These are phyloP conservation scores for Euclidia mi DNA, from an alignment of 2,888 invertebrate genomes.

Conservation along the genomic window DNA sequence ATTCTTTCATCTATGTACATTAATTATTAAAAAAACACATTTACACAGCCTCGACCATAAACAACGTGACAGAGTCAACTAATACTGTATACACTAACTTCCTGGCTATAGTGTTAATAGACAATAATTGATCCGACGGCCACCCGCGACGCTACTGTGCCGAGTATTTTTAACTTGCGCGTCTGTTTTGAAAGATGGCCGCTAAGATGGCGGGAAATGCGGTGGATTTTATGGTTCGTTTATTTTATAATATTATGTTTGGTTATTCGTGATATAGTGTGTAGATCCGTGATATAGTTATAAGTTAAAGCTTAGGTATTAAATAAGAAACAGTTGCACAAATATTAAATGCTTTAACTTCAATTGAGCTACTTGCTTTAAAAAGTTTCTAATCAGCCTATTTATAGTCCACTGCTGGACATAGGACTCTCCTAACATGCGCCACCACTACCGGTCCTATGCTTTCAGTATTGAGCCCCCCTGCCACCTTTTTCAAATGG, in stretches of 20 bases:
- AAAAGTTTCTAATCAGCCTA: no score
- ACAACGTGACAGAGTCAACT: conserved; percentile 49
- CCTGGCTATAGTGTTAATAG: conserved; percentile 80
- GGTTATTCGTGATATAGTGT: conserved; percentile 25
- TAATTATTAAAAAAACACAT: conserved; percentile 9
- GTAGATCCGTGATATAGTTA: conserved; percentile 1
- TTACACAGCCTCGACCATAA: conserved; percentile 39
- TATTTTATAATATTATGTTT: conserved; percentile 30
- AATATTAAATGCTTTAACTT: no score
- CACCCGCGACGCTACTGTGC: conserved; percentile 79
- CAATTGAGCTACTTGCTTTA: no score
- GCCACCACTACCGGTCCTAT: no score
- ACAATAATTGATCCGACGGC: conserved; percentile 83
- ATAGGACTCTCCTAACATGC: no score
- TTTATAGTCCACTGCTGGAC: no score
- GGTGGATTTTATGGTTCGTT: conserved; percentile 45
- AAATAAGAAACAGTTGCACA: no score
- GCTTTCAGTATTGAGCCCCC: no score
- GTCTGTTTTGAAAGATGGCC: conserved; percentile 58
- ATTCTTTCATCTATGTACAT: background rate
- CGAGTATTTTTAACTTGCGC: conserved; percentile 67
- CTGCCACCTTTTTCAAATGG: no score
- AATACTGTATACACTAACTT: conserved; percentile 61
- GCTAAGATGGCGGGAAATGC: conserved; percentile 58
- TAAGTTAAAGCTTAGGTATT: no score